Evolutionary conservation across 2,113 vertebrate genomes (phyloP), one percentile per base, ranked within the genome.

Genomic region (Elephas maximus): DNA sequence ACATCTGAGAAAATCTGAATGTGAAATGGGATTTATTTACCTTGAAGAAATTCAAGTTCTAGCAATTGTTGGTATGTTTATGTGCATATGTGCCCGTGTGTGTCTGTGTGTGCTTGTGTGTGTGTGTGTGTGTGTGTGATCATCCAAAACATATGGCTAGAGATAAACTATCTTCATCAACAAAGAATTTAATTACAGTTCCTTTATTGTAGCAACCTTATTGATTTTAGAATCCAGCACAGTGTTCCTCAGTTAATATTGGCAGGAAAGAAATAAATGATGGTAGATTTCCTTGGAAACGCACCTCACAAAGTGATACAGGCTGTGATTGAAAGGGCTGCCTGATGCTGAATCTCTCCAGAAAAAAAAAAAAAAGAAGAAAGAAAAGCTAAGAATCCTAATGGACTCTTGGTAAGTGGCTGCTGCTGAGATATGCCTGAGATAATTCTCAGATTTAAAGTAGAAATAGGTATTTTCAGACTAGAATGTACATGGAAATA

Each of bases 241-340:
- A 12, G 1, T 44, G 23, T 51, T 74, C 41, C 44, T 53, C 30
- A 4, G 5, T 44, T 60, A 60, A 83, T 26, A 41, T 2, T 74
- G 53, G 33, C 53, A 90, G 81, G 57, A 37, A 30, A 65, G 62
- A 65, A 67, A 51, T 17, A 44, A 82, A 48, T 17, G 37, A 23
- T 45, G 18, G 12, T 6, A 63, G 62, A 79, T 3, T 2, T 10
- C 80, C n/a, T 48, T 18, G 30, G 73, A 65, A 44, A 79, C 0
- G 1, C 10, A 73, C n/a, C 0, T 41, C 7, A n/a, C 37, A 3
- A 3, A 23, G 76, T 90, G 18, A 60, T 5, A 4, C 9, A 11
- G 62, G 2, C 5, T 2, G 6, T 11, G 65, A 21, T 5, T 0
- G 4, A 45, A 18, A 37, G 18, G 1, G 0, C 18, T 0, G 8